A percentile compares a stretch with the other conserved stretches of the same genome.
Conservation (phyloP, 2,797 vertebrate genomes). For the Tapera naevia region DNA sequence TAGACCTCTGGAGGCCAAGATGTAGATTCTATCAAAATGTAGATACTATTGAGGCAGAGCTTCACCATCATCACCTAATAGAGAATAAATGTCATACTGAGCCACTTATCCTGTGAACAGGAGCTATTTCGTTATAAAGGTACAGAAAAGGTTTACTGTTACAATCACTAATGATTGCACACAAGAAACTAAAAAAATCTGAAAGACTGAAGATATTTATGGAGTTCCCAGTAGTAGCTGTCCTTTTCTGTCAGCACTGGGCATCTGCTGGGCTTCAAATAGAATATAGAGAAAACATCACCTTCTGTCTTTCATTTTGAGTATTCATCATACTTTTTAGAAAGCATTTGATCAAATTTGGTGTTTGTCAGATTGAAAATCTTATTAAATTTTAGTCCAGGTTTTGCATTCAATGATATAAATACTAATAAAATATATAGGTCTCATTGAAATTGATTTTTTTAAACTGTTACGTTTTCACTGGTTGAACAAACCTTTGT, state of each 20-base stretch:
- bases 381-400: neutral
- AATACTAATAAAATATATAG: neutral
- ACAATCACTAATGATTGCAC: neutral
- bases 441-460: neutral
- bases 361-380: neutral
- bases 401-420: neutral
- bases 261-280: neutral
- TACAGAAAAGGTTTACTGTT: neutral
- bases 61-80: neutral
- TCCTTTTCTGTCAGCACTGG: neutral
- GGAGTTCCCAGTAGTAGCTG: neutral
- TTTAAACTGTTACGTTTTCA: neutral
- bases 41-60: fast-evolving
- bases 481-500: neutral
- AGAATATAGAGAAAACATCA: neutral
- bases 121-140: neutral
- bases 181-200: neutral
- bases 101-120: neutral
- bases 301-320: neutral
- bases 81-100: neutral
- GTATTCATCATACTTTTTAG: neutral
- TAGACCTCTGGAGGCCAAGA: neutral
- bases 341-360: neutral
- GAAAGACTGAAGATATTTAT: neutral
- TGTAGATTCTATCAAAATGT: neutral